A percentile compares a stretch with the other conserved stretches of the same genome.
Conservation (phyloP, 2,888 invertebrate species). For the Platycnemis pennipes region DNA sequence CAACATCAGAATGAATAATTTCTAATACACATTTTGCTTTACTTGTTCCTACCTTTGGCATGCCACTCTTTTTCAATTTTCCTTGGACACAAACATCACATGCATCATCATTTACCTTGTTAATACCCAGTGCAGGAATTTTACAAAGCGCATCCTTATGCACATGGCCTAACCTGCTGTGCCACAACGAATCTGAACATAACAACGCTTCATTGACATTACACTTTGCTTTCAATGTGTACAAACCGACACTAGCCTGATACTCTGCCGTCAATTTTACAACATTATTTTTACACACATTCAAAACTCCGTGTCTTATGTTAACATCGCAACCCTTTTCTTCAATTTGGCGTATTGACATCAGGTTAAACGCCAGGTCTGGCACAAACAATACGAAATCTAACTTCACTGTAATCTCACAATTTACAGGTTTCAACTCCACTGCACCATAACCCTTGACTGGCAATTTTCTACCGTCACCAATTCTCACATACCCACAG, state of each 20-base stretch:
- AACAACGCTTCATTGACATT: no score
- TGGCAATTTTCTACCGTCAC: no score
- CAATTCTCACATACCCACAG: no score
- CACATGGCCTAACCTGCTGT: background rate
- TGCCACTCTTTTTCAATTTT: background rate
- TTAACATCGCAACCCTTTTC: background rate
- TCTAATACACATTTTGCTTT: background rate
- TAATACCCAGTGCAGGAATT: no score
- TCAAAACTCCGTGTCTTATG: background rate
- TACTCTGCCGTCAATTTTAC: background rate
- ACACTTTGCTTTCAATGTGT: no score
- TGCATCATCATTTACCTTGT: no score
- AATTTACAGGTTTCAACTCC: slow-evolving; percentile 1
- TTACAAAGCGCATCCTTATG: no score
- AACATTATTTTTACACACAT: background rate
- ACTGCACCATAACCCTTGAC: slow-evolving; percentile 1
- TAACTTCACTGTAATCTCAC: background rate
- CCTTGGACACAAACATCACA: background rate
- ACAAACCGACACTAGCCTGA: background rate
- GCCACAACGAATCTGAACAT: background rate
- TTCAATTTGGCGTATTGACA: background rate
- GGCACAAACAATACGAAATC: background rate
- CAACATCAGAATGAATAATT: background rate
- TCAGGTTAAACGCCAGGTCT: background rate
- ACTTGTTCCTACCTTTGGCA: background rate